Conservation (phyloP, 2,113 vertebrate species). For the Porphyrio hochstetteri region DNA sequence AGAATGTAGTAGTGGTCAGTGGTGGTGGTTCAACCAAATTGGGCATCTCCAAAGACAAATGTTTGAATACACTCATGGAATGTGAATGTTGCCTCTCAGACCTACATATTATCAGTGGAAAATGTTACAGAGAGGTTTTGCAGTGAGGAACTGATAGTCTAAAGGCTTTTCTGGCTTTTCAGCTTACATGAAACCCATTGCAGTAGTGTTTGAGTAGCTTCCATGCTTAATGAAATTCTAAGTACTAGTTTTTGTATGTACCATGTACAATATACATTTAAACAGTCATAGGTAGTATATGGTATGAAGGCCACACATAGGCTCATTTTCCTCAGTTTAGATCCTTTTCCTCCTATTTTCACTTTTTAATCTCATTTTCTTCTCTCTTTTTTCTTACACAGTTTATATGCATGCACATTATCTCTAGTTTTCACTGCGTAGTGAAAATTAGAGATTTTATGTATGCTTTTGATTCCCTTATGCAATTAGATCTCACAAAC, state of each 20-base stretch:
- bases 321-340: neutral
- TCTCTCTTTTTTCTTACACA: neutral
- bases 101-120: neutral
- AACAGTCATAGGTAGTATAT: rapidly evolving
- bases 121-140: neutral
- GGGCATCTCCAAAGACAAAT: neutral
- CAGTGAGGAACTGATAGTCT: neutral
- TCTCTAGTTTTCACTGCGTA: neutral
- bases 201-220: neutral
- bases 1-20: neutral
- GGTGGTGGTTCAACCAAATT: neutral
- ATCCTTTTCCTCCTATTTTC: neutral
- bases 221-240: neutral
- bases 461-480: neutral
- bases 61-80: neutral
- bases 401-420: neutral
- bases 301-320: neutral
- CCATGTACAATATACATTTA: neutral
- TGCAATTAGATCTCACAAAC: neutral
- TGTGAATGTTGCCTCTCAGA: neutral
- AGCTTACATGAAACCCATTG: neutral
- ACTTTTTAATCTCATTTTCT: neutral
- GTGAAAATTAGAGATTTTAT: neutral
- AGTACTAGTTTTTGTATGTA: neutral
- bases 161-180: neutral